These are phyloP conservation scores for Solen grandis DNA, from an alignment of 1,140 invertebrate genomes.

Conservation along the genomic window DNA sequence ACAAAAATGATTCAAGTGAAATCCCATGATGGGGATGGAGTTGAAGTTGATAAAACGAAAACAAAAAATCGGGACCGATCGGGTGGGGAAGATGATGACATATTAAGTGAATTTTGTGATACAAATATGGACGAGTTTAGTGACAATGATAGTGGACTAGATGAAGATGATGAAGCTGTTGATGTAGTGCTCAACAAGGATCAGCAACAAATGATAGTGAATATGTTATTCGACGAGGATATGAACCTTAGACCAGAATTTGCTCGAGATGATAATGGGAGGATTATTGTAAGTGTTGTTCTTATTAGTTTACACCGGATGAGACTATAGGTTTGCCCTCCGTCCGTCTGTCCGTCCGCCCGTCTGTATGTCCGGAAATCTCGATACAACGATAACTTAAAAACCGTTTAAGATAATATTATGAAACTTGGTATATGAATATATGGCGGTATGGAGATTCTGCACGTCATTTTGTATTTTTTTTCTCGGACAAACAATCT, in stretches of 20 bases:
- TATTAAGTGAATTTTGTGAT: slow-evolving; percentile 8
- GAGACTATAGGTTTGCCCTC: too few relatives aligned
- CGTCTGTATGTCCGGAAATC: too few relatives aligned
- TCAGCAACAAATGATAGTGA: slow-evolving; percentile 37
- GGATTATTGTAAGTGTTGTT: slow-evolving; percentile 40
- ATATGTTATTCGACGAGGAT: slow-evolving; percentile 51
- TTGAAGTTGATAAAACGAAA: neutral
- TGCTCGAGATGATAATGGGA: slow-evolving; percentile 30
- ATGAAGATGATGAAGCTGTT: slow-evolving; percentile 28
- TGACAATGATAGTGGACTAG: slow-evolving; percentile 46
- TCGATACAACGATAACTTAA: too few relatives aligned
- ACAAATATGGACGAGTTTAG: slow-evolving; percentile 26
- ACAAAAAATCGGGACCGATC: neutral
- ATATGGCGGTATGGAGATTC: too few relatives aligned
- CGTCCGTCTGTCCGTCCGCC: too few relatives aligned
- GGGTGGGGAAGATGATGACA: neutral
- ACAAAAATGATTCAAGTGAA: slow-evolving; percentile 14
- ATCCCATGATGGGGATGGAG: neutral
- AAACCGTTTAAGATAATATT: too few relatives aligned
- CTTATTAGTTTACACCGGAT: neutral
- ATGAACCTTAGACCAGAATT: slow-evolving; percentile 46
- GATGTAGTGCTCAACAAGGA: slow-evolving; percentile 29
- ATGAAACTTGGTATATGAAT: too few relatives aligned
- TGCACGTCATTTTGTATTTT: too few relatives aligned
- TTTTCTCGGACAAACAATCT: too few relatives aligned